phyloP scores from a whole-genome alignment of 2,113 vertebrate species.

The Campylomormyrus tamandua region DNA sequence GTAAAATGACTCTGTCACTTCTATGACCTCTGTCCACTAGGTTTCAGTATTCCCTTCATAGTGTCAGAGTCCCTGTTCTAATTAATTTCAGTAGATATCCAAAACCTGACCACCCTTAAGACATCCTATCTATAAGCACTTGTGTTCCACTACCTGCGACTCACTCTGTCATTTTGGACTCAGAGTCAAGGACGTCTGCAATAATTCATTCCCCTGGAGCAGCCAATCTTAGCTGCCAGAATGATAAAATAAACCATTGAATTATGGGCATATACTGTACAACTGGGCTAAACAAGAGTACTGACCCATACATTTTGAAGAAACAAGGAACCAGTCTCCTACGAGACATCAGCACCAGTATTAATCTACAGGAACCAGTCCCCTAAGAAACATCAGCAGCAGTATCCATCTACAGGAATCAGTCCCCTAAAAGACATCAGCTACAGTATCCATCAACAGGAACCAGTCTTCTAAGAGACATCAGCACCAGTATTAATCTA shows the following conservation, averaged over 20 bases:
- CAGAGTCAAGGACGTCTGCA: not conserved
- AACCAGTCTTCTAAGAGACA: not conserved
- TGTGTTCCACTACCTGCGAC: not conserved
- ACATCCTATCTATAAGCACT: not conserved
- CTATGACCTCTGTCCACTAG: not conserved
- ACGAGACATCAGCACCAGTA: not conserved
- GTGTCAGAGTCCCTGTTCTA: not conserved
- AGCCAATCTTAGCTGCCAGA: not conserved
- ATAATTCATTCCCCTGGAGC: not conserved
- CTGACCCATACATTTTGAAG: not conserved
- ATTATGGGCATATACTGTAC: not conserved
- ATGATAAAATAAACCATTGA: not conserved
- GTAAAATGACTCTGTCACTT: not conserved
- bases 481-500: not conserved
- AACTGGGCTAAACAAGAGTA: not conserved
- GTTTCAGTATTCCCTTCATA: not conserved
- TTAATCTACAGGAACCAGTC: not conserved
- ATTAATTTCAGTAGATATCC: not conserved
- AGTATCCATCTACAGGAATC: not conserved
- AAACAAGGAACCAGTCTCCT: not conserved
- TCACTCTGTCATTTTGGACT: not conserved
- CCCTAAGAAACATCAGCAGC: not conserved
- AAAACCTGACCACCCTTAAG: not conserved
- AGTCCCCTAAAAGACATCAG: not conserved
- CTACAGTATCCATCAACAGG: not conserved